A percentile compares a stretch with the other conserved stretches of the same genome.
These are phyloP conservation scores for Mactromeris polynyma DNA, from an alignment of 2,888 invertebrate genomes.

Conservation along the genomic window DNA sequence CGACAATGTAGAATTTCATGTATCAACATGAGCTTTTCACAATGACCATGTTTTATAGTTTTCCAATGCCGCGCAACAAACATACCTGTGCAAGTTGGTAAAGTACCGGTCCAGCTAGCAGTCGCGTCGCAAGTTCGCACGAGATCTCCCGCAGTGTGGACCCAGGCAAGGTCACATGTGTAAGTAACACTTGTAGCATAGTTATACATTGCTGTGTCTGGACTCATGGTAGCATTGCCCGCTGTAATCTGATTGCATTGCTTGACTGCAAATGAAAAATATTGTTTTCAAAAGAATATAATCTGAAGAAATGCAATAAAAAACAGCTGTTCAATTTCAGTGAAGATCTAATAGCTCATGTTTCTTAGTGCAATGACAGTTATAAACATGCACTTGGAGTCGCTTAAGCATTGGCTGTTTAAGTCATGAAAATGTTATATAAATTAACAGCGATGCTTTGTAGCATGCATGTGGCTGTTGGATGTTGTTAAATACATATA, in stretches of 20 bases:
- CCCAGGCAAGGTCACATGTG: slow-evolving; percentile 48
- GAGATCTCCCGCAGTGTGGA: slow-evolving; percentile 54
- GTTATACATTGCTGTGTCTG: slow-evolving; percentile 27
- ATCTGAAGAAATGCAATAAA: too few species aligned
- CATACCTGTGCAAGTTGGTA: slow-evolving; percentile 62
- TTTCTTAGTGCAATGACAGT: too few species aligned
- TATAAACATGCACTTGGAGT: too few species aligned
- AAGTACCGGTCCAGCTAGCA: slow-evolving; percentile 47
- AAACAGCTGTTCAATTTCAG: too few species aligned
- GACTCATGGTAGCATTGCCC: slow-evolving; percentile 30
- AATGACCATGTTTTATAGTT: background rate
- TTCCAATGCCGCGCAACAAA: background rate
- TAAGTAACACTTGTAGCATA: slow-evolving; percentile 55
- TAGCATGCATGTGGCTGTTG: too few species aligned
- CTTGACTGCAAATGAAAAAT: slow-evolving; percentile 20
- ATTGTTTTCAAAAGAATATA: too few species aligned
- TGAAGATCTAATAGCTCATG: too few species aligned
- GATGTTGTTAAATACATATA: too few species aligned
- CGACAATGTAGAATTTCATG: background rate
- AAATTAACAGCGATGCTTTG: too few species aligned
- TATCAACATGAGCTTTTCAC: too few species aligned
- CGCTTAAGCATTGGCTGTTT: too few species aligned
- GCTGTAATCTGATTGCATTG: slow-evolving; percentile 25
- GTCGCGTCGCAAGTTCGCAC: slow-evolving; percentile 51
- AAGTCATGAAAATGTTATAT: too few species aligned